Conservation (phyloP, 2,888 invertebrate genomes). For the Argyra leucocephala region DNA sequence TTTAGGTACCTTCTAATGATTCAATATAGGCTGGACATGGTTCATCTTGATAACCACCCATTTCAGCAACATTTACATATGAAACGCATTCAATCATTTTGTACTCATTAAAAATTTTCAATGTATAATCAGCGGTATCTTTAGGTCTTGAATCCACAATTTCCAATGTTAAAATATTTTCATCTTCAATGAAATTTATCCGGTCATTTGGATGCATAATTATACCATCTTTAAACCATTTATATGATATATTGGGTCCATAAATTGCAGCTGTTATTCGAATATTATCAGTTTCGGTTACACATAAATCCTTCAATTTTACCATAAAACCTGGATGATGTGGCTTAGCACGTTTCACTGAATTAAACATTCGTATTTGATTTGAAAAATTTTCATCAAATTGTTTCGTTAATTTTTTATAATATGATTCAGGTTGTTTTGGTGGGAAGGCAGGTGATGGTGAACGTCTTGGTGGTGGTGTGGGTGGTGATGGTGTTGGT, state of each 20-base stretch:
- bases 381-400: not conserved
- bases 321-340: not conserved
- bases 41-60: conserved; percentile 7
- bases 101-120: not conserved
- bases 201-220: not conserved
- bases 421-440: not conserved
- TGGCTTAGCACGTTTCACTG: not conserved
- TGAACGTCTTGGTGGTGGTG: not conserved
- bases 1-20: not conserved
- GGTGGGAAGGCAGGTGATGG: not conserved
- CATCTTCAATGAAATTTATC: not conserved
- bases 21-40: not conserved
- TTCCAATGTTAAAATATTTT: conserved; percentile 4
- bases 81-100: not conserved
- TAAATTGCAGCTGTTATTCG: not conserved
- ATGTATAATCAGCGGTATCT: conserved; percentile 7
- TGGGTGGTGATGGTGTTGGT: not conserved
- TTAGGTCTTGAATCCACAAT: not conserved
- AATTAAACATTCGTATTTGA: not conserved
- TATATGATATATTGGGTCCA: conserved; percentile 4
- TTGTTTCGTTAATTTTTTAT: not conserved
- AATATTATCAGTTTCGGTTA: not conserved
- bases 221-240: conserved; percentile 10
- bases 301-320: not conserved
- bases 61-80: conserved; percentile 6